Conservation (phyloP, 2,797 vertebrate species). For the Synanceia verrucosa region DNA sequence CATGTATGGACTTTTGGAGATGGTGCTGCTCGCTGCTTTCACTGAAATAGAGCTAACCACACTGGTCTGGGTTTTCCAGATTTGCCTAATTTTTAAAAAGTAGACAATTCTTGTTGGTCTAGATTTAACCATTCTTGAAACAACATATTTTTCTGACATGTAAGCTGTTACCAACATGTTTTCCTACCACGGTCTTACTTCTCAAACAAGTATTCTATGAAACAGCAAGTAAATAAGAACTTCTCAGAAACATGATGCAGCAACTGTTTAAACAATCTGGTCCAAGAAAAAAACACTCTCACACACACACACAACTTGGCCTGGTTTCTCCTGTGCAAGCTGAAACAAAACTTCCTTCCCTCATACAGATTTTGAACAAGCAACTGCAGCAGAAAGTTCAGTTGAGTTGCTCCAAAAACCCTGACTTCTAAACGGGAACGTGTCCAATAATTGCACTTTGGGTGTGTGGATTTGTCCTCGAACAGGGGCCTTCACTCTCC, state of each 20-base stretch:
- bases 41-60: no score
- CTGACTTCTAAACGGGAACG: neutral
- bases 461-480: neutral
- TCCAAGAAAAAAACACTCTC: neutral
- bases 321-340: neutral
- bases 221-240: neutral
- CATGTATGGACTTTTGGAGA: no score
- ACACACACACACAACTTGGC: conserved; percentile 2
- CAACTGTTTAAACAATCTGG: conserved; percentile 41
- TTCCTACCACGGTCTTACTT: neutral
- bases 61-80: no score
- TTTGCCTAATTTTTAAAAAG: no score
- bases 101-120: neutral
- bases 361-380: conserved; percentile 1
- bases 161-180: neutral
- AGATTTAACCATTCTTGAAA: neutral
- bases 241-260: conserved; percentile 17
- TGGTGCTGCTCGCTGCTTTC: no score
- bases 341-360: conserved; percentile 3
- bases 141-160: neutral
- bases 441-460: neutral
- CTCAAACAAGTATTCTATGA: conserved; percentile 7
- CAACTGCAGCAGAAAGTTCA: conserved; percentile 1
- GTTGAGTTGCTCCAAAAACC: neutral
- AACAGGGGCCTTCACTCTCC: neutral